phyloP scores from a whole-genome alignment of 2,113 vertebrate species.

The Hyperoodon ampullatus region DNA sequence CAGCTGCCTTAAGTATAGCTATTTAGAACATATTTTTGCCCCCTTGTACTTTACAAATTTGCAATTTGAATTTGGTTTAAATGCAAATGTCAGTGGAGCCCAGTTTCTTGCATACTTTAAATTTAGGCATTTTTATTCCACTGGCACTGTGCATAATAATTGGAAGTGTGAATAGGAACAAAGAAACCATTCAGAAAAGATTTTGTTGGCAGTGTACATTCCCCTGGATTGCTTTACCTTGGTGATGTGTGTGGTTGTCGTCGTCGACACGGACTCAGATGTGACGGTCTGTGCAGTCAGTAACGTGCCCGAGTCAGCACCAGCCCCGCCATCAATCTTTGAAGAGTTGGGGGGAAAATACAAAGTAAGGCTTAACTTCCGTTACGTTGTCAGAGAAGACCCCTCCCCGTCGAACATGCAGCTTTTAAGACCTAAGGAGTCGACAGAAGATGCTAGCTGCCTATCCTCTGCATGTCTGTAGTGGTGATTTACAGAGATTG shows the following conservation, averaged over 20 bases:
- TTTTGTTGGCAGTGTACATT: not conserved
- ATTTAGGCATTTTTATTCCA: slow-evolving; percentile 3
- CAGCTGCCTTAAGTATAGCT: not conserved
- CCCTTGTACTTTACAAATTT: slow-evolving; percentile 49
- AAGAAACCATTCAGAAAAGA: slow-evolving; percentile 52
- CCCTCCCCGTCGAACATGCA: slow-evolving; percentile 15
- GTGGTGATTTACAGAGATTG: not conserved
- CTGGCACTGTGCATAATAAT: slow-evolving; percentile 22
- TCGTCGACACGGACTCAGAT: slow-evolving; percentile 96
- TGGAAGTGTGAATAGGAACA: not conserved
- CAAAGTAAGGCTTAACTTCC: slow-evolving; percentile 70
- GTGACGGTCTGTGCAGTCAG: slow-evolving; percentile 99
- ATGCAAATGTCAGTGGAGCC: slow-evolving; percentile 18
- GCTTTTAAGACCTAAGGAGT: not conserved
- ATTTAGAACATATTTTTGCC: slow-evolving; percentile 44
- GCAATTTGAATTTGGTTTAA: slow-evolving; percentile 6
- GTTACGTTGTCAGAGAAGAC: slow-evolving; percentile 14
- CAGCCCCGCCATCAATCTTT: slow-evolving; percentile 92
- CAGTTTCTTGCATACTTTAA: slow-evolving; percentile 41
- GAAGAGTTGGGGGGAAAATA: slow-evolving; percentile 61
- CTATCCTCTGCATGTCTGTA: not conserved
- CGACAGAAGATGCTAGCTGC: not conserved
- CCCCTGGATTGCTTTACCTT: slow-evolving; percentile 89
- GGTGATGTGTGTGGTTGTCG: slow-evolving; percentile 98
- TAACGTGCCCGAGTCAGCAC: slow-evolving; percentile 91